Conservation (phyloP, 2,888 invertebrate genomes). For the Mechanitis messenoides region DNA sequence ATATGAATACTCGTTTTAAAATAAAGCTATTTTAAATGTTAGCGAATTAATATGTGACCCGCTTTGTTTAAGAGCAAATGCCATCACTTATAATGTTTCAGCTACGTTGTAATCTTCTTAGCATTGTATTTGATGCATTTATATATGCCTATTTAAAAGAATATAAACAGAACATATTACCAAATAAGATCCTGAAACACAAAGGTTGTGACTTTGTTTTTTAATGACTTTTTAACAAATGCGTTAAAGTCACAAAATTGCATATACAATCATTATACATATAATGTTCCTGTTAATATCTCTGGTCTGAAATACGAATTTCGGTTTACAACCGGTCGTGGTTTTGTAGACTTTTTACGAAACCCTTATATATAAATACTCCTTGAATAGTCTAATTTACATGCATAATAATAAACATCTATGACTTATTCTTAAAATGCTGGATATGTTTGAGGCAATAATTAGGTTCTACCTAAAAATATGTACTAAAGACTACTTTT, state of each 20-base stretch:
- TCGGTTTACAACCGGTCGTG: slow-evolving; percentile 6
- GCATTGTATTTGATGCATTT: slow-evolving; percentile 1
- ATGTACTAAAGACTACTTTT: slow-evolving; percentile 46
- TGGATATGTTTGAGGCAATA: slow-evolving; percentile 53
- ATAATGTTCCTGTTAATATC: slow-evolving; percentile 17
- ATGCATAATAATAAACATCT: slow-evolving; percentile 12
- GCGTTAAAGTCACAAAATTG: too few relatives aligned
- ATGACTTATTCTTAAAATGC: slow-evolving; percentile 13
- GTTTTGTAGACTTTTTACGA: slow-evolving; percentile 16
- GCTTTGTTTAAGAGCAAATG: slow-evolving; percentile 5
- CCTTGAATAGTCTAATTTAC: slow-evolving; percentile 7
- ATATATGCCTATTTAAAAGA: neutral
- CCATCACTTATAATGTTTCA: slow-evolving; percentile 9
- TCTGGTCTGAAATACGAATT: slow-evolving; percentile 14
- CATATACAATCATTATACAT: slow-evolving; percentile 6
- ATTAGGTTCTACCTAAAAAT: slow-evolving; percentile 49
- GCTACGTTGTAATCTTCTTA: slow-evolving; percentile 5
- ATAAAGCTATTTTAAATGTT: slow-evolving; percentile 5
- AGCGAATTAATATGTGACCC: slow-evolving; percentile 3
- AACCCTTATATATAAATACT: slow-evolving; percentile 11
- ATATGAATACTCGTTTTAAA: slow-evolving; percentile 6
- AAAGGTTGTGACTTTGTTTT: slow-evolving; percentile 35
- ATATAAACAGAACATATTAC: slow-evolving; percentile 11
- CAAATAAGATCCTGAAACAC: slow-evolving; percentile 23
- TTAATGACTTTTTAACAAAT: slow-evolving; percentile 24